These are phyloP conservation scores for Arbacia lixula DNA, from an alignment of 53 echinoderm and acorn worm species.

Conservation along the genomic window DNA sequence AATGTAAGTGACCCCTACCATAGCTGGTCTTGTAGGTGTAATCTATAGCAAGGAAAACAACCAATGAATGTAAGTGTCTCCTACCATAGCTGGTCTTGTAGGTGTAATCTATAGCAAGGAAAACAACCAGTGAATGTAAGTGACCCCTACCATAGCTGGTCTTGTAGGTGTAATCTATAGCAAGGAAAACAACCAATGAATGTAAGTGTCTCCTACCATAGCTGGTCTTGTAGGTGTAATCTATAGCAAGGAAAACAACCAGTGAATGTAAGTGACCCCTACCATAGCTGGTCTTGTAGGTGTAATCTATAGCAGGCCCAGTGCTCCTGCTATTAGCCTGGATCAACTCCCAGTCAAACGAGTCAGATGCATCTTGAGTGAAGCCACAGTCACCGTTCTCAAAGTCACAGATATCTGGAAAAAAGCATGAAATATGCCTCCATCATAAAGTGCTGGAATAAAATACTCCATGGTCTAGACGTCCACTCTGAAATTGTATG, in stretches of 20 bases:
- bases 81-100: slow-evolving; percentile 42
- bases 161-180: too few species aligned
- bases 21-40: slow-evolving; percentile 64
- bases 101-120: too few species aligned
- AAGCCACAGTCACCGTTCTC: slow-evolving; percentile 81
- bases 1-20: slow-evolving; percentile 34
- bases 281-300: slow-evolving; percentile 64
- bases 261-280: background rate
- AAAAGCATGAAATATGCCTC: background rate
- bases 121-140: too few species aligned
- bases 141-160: too few species aligned
- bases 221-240: slow-evolving; percentile 30
- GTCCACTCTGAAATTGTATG: too few species aligned
- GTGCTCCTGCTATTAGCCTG: slow-evolving; percentile 46
- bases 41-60: slow-evolving; percentile 62
- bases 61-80: too few species aligned
- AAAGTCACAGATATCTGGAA: slow-evolving; percentile 76
- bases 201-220: too few species aligned
- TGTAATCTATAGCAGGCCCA: slow-evolving; percentile 67
- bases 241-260: background rate
- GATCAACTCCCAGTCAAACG: slow-evolving; percentile 73
- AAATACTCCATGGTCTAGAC: too few species aligned
- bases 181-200: too few species aligned
- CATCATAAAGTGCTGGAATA: background rate
- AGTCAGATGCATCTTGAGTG: slow-evolving; percentile 68